Percentiles rank a stretch among this genome's conserved stretches.
Evolutionary conservation across 30 jellyfish, hydroid and myxozoan species (phyloP).

Genomic region (Turritopsis dohrnii): DNA sequence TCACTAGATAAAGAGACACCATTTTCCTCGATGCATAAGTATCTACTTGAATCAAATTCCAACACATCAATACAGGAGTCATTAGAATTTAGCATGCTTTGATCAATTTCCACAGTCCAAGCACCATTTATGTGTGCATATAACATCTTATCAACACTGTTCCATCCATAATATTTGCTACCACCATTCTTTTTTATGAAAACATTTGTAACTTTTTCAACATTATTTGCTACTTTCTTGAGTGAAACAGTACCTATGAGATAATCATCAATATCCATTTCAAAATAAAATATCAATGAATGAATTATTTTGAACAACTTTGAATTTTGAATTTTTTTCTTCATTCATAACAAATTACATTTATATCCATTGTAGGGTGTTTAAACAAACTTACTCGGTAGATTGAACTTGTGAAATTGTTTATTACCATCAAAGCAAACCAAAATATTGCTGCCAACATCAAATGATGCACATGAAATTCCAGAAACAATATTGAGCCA

Average conservation of each 20-base stretch:
- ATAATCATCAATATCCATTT: neutral
- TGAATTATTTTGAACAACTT: no score
- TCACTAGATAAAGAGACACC: neutral
- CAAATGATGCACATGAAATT: neutral
- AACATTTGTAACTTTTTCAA: neutral
- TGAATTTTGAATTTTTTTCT: no score
- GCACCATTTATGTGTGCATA: neutral
- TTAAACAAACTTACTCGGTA: neutral
- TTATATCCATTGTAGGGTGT: neutral
- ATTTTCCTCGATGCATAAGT: neutral
- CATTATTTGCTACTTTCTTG: neutral
- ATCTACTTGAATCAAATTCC: neutral
- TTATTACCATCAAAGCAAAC: neutral
- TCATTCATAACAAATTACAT: no score
- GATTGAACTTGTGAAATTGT: neutral
- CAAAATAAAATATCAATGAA: no score
- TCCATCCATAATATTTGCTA: neutral
- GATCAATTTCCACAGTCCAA: neutral
- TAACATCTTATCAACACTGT: neutral
- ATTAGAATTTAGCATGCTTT: neutral
- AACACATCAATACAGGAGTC: neutral
- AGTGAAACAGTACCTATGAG: neutral
- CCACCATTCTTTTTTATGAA: neutral
- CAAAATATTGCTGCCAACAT: constrained; percentile 5
- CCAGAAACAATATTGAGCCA: neutral